These are phyloP conservation scores for Carterocephalus palaemon DNA, from an alignment of 2,888 invertebrate genomes.

Conservation along the genomic window DNA sequence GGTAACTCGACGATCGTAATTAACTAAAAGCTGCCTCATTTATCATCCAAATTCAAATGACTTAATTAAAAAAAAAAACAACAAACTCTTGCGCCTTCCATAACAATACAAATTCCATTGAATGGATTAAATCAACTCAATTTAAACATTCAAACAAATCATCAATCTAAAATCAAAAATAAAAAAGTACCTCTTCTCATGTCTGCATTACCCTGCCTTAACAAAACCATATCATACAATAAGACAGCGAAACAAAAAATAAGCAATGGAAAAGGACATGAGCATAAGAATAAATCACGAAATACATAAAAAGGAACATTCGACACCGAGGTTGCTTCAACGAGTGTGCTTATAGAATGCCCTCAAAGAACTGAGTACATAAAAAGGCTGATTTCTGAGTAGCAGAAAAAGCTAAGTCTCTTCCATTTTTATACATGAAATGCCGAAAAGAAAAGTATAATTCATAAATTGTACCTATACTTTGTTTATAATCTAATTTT, in stretches of 20 bases:
- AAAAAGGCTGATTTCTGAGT: conserved; percentile 47
- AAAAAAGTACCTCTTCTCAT: conserved; percentile 76
- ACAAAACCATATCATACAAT: conserved; percentile 74
- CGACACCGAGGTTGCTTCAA: conserved; percentile 55
- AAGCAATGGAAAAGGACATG: conserved; percentile 76
- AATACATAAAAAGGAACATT: conserved; percentile 58
- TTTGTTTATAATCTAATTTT: conserved; percentile 78
- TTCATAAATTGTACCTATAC: conserved; percentile 79
- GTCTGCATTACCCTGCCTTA: conserved; percentile 77
- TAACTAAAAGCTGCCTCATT: conserved; percentile 74
- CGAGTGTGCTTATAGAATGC: conserved; percentile 40
- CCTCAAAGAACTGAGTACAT: conserved; percentile 40
- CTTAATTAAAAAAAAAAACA: conserved; percentile 74
- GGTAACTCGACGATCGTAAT: conserved; percentile 71
- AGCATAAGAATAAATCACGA: conserved; percentile 75
- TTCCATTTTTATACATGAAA: conserved; percentile 71
- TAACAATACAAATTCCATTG: conserved; percentile 76
- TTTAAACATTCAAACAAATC: conserved; percentile 76
- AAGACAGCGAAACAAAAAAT: conserved; percentile 63
- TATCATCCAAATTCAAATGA: conserved; percentile 66
- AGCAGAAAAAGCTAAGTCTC: conserved; percentile 56
- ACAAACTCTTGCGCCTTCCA: conserved; percentile 72
- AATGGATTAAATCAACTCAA: conserved; percentile 76
- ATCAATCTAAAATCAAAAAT: conserved; percentile 66
- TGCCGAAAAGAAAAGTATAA: conserved; percentile 78